Evolutionary conservation across 1,140 invertebrate species (phyloP).

Genomic region (Parasteatoda tepidariorum): DNA sequence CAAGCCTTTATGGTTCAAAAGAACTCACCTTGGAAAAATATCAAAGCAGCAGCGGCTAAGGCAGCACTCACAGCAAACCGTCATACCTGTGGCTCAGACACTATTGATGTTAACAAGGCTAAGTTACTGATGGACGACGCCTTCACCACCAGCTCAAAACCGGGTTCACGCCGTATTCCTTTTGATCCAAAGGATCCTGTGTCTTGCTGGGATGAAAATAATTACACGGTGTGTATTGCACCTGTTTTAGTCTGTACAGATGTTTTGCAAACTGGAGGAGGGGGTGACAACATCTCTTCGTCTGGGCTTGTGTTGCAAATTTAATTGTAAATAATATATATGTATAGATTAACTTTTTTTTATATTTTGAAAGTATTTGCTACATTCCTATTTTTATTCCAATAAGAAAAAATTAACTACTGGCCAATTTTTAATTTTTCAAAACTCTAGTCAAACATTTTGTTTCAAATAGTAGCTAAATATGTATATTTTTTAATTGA

Average conservation of each 20-base stretch:
- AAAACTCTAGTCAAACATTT: no score
- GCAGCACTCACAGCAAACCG: slow-evolving; percentile 85
- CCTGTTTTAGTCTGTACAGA: slow-evolving; percentile 87
- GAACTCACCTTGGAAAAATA: slow-evolving; percentile 80
- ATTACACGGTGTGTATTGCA: slow-evolving; percentile 82
- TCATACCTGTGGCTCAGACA: slow-evolving; percentile 83
- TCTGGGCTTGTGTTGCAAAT: slow-evolving; percentile 84
- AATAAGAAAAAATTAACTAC: no score
- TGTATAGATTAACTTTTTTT: no score
- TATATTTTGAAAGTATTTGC: no score
- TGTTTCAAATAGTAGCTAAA: no score
- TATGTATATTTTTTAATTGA: no score
- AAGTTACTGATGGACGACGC: slow-evolving; percentile 83
- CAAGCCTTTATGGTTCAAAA: slow-evolving; percentile 83
- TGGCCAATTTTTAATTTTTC: no score
- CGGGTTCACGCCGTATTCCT: slow-evolving; percentile 73
- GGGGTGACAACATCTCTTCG: slow-evolving; percentile 89
- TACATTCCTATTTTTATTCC: no score
- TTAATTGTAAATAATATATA: slow-evolving; percentile 50
- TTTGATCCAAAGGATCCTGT: slow-evolving; percentile 77
- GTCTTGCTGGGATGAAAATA: slow-evolving; percentile 83
- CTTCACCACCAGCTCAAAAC: slow-evolving; percentile 78
- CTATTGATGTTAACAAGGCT: slow-evolving; percentile 78
- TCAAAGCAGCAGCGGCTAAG: slow-evolving; percentile 83
- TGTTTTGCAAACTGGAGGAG: slow-evolving; percentile 84